phyloP scores from a whole-genome alignment of 2,113 vertebrate species.

The Physeter macrocephalus region DNA sequence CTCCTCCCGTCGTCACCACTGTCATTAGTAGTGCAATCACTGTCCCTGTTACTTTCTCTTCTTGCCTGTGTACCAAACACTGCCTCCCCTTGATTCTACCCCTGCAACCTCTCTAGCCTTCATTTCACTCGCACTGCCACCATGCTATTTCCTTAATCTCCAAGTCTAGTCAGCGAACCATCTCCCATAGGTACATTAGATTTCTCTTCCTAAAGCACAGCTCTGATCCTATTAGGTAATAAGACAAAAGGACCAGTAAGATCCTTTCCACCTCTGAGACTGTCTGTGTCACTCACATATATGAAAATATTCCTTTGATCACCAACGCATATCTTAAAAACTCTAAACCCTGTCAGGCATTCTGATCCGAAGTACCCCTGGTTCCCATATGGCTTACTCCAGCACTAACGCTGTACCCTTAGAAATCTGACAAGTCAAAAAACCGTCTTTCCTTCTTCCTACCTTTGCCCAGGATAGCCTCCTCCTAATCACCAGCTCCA shows the following conservation, averaged over 20 bases:
- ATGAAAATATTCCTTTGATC: neutral
- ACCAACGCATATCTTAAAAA: neutral
- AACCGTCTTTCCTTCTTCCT: neutral
- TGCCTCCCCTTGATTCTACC: neutral
- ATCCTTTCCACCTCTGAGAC: neutral
- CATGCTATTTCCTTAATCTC: neutral
- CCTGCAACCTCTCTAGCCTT: neutral
- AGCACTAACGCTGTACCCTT: neutral
- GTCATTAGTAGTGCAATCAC: fast-evolving
- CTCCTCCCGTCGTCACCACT: neutral
- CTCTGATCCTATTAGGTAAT: neutral
- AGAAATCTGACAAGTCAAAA: neutral
- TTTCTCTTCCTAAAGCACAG: neutral
- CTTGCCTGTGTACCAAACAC: neutral
- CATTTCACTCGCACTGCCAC: neutral
- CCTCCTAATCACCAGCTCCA: neutral
- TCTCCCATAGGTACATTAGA: neutral
- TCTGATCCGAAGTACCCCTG: neutral
- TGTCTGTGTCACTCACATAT: neutral
- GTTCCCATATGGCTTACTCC: neutral
- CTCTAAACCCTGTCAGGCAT: neutral
- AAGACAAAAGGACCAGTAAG: neutral
- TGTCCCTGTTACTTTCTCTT: neutral
- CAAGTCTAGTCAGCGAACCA: neutral
- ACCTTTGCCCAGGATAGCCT: neutral